Conservation (phyloP, 2,888 invertebrate genomes). For the Monoplex corrugatus region DNA sequence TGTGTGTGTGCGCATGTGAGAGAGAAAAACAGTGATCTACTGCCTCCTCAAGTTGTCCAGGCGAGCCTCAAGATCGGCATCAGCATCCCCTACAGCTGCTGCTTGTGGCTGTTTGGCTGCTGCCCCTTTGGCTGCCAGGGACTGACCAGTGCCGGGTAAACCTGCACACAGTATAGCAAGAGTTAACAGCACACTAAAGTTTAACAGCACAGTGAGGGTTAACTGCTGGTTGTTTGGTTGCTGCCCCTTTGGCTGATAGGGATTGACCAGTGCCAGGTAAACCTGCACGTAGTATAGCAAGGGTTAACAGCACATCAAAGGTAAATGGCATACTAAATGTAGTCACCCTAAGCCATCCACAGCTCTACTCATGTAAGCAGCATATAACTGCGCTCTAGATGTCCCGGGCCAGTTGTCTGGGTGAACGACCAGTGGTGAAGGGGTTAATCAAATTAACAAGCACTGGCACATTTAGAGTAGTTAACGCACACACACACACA, state of each 20-base stretch:
- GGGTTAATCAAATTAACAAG: too few relatives aligned
- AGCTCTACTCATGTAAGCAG: too few relatives aligned
- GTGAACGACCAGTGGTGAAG: too few relatives aligned
- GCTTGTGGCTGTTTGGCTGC: conserved; percentile 68
- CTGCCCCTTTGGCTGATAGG: conserved; percentile 65
- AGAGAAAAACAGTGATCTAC: conserved; percentile 67
- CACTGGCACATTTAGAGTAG: too few relatives aligned
- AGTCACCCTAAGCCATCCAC: too few relatives aligned
- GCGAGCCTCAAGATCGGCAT: conserved; percentile 98
- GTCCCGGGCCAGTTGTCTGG: too few relatives aligned
- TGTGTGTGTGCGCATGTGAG: neutral
- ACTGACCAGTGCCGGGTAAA: conserved; percentile 85
- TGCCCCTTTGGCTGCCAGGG: conserved; percentile 66
- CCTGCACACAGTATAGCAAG: conserved; percentile 83
- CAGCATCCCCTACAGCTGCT: conserved; percentile 84
- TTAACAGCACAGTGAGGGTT: neutral
- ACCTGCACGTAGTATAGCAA: too few relatives aligned
- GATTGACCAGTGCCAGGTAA: conserved; percentile 85
- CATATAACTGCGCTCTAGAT: too few relatives aligned
- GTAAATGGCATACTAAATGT: too few relatives aligned
- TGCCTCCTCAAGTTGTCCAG: conserved; percentile 96
- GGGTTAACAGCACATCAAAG: too few relatives aligned
- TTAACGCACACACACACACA: too few relatives aligned
- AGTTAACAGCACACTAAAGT: neutral
- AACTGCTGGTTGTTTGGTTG: conserved; percentile 66